Base-by-base conservation (phyloP, 1,140 invertebrate genomes). In the Eurosta solidaginis region DNA sequence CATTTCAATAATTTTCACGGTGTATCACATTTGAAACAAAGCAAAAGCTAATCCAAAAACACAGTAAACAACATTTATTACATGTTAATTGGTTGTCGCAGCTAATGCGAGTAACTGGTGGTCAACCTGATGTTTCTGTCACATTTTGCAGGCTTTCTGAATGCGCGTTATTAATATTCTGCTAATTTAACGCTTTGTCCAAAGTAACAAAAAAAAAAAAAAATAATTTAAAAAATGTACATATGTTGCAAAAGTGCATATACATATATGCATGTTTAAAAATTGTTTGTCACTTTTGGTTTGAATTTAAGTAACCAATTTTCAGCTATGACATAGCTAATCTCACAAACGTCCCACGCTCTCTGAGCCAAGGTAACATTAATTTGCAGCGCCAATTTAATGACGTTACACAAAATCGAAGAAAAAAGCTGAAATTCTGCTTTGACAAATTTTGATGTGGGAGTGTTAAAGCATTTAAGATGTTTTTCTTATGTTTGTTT, bases 311-410 rank as follows among this genome's bases (percentile, higher is more conserved):
- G n/a, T n/a, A n/a, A n/a, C n/a, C 7, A 40, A 68, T 68, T 68
- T 68, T 68, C 59, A 9, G 59, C 59, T 68, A n/a, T 42, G 59
- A 68, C n/a, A 68, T 68, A n/a, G n/a, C 59, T 20, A 68, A 68
- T 68, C n/a, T n/a, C 59, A 68, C n/a, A n/a, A 7, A 29, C 59
- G 59, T 68, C 59, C 59, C 59, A 68, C 59, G 59, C 59, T 68
- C 22, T 10, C 59, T n/a, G 22, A 68, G 4, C 27, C 59, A 68
- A 68, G 33, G 59, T 27, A n/a, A 40, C 33, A 68, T 10, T 68
- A 68, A 68, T 68, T 40, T 68, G 59, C 59, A 40, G 33, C 33
- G 59, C 59, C 59, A 68, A 4, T 22, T 68, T 68, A 33, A 42
- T 68, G 59, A n/a, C n/a, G 20, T 68, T 68, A 12, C 33, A 40